Evolutionary conservation across 2,797 vertebrate species (phyloP), one percentile per base, ranked within the genome.

Genomic region (Sternotherus odoratus): DNA sequence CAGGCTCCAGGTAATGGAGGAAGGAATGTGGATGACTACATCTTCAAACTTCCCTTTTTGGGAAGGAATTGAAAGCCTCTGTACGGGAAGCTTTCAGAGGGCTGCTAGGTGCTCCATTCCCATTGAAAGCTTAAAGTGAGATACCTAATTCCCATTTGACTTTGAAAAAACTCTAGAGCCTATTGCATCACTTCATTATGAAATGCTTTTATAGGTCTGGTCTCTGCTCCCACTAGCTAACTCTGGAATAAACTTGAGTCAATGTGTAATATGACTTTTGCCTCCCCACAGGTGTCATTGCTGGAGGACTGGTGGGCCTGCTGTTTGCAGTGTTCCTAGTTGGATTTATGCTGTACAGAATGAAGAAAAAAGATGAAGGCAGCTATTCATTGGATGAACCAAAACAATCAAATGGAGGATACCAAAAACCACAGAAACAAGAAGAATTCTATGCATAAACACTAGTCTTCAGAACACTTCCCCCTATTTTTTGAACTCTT

Each of bases 401-500:
- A 5, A 98, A 97, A 51, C 97, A 98, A 84, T 98, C 98, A 83
- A 98, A 98, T 0, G 97, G 98, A 5, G 97, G 98, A 72, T 98
- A 98, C 95, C 98, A 98, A 93, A 98, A 98, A 95, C 95, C 98
- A 94, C 97, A 97, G 90, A 98, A 98, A 94, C 98, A 99, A 96
- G 98, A 98, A 60, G 98, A 99, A 95, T 99, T 99, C 96, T 98
- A 98, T 11, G 98, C 98, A 95, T 99, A 98, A 98, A 95, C 26
- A 72, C 83, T 92, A 80, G 77, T 56, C 78, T 93, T 92, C 83
- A 89, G 92, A 91, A 95, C 92, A 81, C 23, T 72, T 46, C 11
- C 94, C 90, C 85, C 93, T 82, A 80, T 96, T 93, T 96, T 95
- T 94, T 92, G 86, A 92, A 96, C 93, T 96, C 87, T 85, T 92